phyloP scores from a whole-genome alignment of 2,888 invertebrate species.

The Amphipoea lucens region DNA sequence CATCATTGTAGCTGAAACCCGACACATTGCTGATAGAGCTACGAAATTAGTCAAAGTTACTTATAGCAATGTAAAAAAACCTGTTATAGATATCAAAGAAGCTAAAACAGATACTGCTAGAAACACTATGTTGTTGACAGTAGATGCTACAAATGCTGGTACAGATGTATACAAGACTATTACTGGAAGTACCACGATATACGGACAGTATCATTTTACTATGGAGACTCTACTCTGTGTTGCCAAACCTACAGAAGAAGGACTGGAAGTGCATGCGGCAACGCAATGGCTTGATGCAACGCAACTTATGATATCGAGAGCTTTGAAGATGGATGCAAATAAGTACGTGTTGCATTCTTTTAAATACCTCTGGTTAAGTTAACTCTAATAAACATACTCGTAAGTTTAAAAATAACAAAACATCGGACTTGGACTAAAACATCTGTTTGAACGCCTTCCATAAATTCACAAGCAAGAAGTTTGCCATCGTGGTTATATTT shows the following conservation, averaged over 20 bases:
- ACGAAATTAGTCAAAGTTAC: slow-evolving; percentile 88
- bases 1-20: slow-evolving; percentile 90
- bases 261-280: slow-evolving; percentile 91
- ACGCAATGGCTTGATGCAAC: slow-evolving; percentile 91
- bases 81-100: slow-evolving; percentile 52
- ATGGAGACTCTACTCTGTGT: slow-evolving; percentile 93
- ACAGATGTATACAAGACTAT: slow-evolving; percentile 55
- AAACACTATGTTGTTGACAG: slow-evolving; percentile 28
- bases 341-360: slow-evolving; percentile 28
- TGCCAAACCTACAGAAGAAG: slow-evolving; percentile 92
- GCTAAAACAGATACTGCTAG: slow-evolving; percentile 49
- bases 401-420: not conserved
- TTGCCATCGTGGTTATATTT: not conserved
- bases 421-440: not conserved
- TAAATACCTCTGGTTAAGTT: no score
- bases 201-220: slow-evolving; percentile 93
- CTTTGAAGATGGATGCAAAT: slow-evolving; percentile 88
- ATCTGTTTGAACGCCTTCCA: not conserved
- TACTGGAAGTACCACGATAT: slow-evolving; percentile 83
- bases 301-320: slow-evolving; percentile 88
- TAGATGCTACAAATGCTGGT: slow-evolving; percentile 53
- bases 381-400: no score
- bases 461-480: slow-evolving; percentile 5
- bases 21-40: slow-evolving; percentile 88
- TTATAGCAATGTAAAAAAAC: slow-evolving; percentile 80